Conservation (phyloP, 2,797 vertebrate genomes). For the Columba guinea region DNA sequence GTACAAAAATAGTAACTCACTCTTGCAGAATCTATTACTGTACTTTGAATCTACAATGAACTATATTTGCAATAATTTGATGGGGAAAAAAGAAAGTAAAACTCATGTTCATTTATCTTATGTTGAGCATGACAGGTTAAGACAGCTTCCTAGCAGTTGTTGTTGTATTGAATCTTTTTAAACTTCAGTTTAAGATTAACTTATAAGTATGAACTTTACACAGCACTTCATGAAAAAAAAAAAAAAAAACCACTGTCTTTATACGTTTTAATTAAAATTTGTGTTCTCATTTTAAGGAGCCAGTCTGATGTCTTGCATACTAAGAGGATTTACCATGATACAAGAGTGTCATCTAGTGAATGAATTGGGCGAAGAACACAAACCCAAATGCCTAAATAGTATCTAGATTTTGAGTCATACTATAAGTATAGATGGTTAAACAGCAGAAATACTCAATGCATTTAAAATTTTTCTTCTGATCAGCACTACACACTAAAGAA, state of each 20-base stretch:
- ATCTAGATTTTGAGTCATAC: background rate
- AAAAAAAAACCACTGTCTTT: background rate
- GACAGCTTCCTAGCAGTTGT: background rate
- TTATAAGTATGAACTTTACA: background rate
- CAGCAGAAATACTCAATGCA: background rate
- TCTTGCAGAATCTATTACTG: background rate
- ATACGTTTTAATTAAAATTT: background rate
- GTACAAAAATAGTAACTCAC: background rate
- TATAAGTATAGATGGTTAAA: background rate
- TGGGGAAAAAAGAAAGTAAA: background rate
- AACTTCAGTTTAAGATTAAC: background rate
- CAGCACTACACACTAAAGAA: background rate
- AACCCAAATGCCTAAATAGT: background rate
- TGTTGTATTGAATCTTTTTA: background rate
- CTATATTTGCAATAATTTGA: background rate
- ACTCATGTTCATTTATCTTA: background rate
- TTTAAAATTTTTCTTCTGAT: background rate
- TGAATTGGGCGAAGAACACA: background rate
- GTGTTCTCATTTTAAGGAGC: background rate
- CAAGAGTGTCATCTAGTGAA: conserved; percentile 69
- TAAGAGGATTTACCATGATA: background rate
- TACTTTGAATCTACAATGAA: background rate
- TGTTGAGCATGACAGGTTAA: background rate
- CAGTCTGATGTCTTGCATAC: background rate
- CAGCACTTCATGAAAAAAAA: background rate